A percentile compares a stretch with the other conserved stretches of the same genome.
These are phyloP conservation scores for Chaetophractus vellerosus DNA, from an alignment of 2,797 vertebrate species.

Conservation along the genomic window DNA sequence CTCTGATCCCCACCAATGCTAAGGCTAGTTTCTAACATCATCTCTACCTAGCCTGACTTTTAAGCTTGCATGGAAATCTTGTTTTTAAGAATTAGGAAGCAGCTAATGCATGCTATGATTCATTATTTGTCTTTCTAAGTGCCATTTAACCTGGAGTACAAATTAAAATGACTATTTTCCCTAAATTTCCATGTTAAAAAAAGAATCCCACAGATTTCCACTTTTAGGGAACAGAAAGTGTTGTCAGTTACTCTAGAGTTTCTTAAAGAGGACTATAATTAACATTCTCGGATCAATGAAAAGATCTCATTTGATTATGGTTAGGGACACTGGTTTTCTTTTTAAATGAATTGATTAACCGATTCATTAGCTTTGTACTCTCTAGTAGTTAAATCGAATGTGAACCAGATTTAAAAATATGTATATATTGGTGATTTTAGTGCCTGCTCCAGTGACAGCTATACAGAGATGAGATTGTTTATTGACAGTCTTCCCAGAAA, in stretches of 20 bases:
- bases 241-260: not conserved
- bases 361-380: not conserved
- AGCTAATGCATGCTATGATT: not conserved
- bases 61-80: not conserved
- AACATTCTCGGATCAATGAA: not conserved
- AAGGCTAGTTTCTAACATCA: too few relatives aligned
- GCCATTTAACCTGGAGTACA: not conserved
- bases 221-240: not conserved
- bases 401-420: not conserved
- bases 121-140: slow-evolving; percentile 22
- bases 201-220: not conserved
- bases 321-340: not conserved
- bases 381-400: not conserved
- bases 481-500: slow-evolving; percentile 63
- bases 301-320: not conserved
- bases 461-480: slow-evolving; percentile 19
- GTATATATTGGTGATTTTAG: slow-evolving; percentile 64
- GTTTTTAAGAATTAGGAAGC: not conserved
- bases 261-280: not conserved
- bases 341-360: not conserved
- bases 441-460: slow-evolving; percentile 70
- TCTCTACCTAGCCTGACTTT: not conserved
- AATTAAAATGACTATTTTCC: not conserved
- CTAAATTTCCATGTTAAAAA: slow-evolving; percentile 12
- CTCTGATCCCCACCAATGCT: not conserved